Evolutionary conservation across 2,888 invertebrate genomes (phyloP).

Genomic region (Malthinus seriepunctatus): DNA sequence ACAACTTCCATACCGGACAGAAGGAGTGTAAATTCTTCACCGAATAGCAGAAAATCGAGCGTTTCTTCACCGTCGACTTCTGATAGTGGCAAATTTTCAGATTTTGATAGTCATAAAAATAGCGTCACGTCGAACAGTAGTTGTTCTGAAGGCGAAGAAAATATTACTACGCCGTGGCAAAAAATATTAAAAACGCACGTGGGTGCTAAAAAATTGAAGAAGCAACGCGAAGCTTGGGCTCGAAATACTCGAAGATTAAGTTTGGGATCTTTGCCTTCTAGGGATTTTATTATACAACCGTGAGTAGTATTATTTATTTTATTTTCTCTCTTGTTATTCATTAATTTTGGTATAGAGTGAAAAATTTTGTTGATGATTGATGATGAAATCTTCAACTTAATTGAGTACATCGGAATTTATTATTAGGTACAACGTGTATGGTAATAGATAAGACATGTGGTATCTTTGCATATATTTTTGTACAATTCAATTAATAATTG

Average conservation of each 20-base stretch:
- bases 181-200: slow-evolving; percentile 47
- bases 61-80: slow-evolving; percentile 43
- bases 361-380: too few relatives aligned
- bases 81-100: slow-evolving; percentile 44
- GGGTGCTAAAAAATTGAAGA: slow-evolving; percentile 49
- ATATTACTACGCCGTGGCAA: slow-evolving; percentile 44
- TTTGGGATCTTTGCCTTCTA: slow-evolving; percentile 42
- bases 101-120: slow-evolving; percentile 49
- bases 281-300: slow-evolving; percentile 23
- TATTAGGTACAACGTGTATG: too few relatives aligned
- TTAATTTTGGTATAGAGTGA: too few relatives aligned
- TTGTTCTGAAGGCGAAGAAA: slow-evolving; percentile 52
- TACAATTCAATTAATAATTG: too few relatives aligned
- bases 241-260: slow-evolving; percentile 52
- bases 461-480: too few relatives aligned
- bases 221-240: slow-evolving; percentile 55
- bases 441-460: too few relatives aligned
- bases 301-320: slow-evolving; percentile 24
- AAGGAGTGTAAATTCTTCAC: slow-evolving; percentile 22
- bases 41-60: slow-evolving; percentile 25
- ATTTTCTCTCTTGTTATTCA: too few relatives aligned
- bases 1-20: slow-evolving; percentile 18
- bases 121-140: slow-evolving; percentile 53
- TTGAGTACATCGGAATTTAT: too few relatives aligned
- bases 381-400: too few relatives aligned